Conservation (phyloP, 1,140 invertebrate genomes). For the Bombyx mandarina region DNA sequence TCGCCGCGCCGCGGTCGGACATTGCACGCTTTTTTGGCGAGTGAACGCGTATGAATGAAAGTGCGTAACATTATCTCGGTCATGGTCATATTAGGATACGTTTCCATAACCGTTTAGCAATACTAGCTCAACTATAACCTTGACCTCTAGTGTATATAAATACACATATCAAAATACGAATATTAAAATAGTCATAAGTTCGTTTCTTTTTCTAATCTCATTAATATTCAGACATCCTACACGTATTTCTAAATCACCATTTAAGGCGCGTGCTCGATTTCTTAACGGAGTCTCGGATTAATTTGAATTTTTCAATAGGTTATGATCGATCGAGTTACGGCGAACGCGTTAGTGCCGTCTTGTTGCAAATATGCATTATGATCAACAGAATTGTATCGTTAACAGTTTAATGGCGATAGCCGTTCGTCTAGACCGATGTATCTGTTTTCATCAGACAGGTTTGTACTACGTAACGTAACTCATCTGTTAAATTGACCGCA, state of each 20-base stretch:
- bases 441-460: neutral
- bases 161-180: neutral
- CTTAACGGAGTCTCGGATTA: neutral
- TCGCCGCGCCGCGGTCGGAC: neutral
- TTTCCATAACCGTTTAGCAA: constrained; percentile 11
- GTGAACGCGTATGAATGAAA: constrained; percentile 14
- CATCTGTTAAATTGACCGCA: constrained; percentile 38
- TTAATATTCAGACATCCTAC: constrained; percentile 1
- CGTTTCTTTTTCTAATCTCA: neutral
- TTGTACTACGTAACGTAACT: too few relatives aligned
- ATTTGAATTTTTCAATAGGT: constrained; percentile 3
- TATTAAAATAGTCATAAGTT: too few relatives aligned
- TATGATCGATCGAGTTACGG: neutral
- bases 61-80: constrained; percentile 14
- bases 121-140: constrained; percentile 9
- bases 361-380: constrained; percentile 13
- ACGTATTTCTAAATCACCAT: constrained; percentile 2
- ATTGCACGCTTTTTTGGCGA: constrained; percentile 11
- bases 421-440: too few relatives aligned
- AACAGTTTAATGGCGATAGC: constrained; percentile 14
- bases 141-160: constrained; percentile 8
- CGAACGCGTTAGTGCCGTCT: constrained; percentile 1
- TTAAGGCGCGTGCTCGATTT: neutral
- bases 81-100: constrained; percentile 10
- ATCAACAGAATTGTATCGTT: constrained; percentile 18